Base-by-base conservation (phyloP, 2,113 vertebrate species). In the Sylvietta virens region DNA sequence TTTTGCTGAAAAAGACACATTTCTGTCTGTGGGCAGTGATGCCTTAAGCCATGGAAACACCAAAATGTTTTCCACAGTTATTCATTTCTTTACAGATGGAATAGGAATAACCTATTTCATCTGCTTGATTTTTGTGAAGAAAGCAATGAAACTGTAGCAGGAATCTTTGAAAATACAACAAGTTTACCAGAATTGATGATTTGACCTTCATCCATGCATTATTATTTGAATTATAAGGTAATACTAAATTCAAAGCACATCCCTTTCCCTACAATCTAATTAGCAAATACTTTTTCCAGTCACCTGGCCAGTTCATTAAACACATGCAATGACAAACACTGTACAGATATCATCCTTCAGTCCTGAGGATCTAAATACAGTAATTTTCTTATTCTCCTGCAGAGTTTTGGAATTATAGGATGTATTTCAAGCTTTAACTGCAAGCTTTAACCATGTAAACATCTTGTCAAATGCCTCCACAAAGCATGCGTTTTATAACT, bases 1-100 rank as follows among this genome's bases (percentile, higher is more conserved):
- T 76, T 95, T 94, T 93, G 81, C 81, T 96, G 87, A 82, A 93
- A 94, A 81, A 26, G 65, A 70, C 60, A 70, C 27, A 61, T 91
- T 91, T 94, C 81, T 71, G 27, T 76, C 70, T 82, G 45, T 61
- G 58, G 85, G 74, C 70, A 93, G 44, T 50, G 81, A 82, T 80
- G 78, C 94, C 42, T 73, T 87, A 81, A 83, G 64, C 56, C 64
- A 51, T 47, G 30, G 42, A 93, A 92, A 86, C 71, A 92, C 5
- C 67, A 70, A 66, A 78, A 86, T 51, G 8, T 77, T 92, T 92
- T 86, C 71, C 30, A 64, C 47, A 60, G 40, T 53, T 77, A 56
- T 0, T 57, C 10, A 64, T 80, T 86, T 65, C 53, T 78, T 14
- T 31, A 50, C 8, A 76, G 23, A 71, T 30, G 18, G 81, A 92